phyloP scores from a whole-genome alignment of 2,797 vertebrate genomes.

The Clarias fuscus region DNA sequence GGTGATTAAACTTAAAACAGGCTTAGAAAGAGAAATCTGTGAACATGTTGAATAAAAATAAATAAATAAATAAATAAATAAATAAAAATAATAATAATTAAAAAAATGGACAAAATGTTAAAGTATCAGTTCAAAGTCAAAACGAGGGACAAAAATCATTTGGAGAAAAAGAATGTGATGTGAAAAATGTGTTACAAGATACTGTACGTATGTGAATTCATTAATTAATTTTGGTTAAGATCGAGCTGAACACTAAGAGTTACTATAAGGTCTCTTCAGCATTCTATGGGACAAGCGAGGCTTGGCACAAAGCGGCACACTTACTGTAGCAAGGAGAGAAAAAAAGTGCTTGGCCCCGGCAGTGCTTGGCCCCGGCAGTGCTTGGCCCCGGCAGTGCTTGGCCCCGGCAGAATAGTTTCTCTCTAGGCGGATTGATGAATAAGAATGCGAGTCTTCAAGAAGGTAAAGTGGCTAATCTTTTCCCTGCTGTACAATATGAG shows the following conservation, averaged over 20 bases:
- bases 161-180: not conserved
- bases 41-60: not conserved
- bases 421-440: not conserved
- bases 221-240: not conserved
- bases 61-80: no score
- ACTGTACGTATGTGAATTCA: not conserved
- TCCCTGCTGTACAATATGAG: not conserved
- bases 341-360: not conserved
- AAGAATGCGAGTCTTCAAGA: not conserved
- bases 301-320: not conserved
- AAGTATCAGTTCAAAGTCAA: not conserved
- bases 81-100: no score
- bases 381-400: not conserved
- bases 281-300: not conserved
- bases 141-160: not conserved
- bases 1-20: not conserved
- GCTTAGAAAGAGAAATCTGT: not conserved
- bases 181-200: not conserved
- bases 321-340: not conserved
- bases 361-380: not conserved
- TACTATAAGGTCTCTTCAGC: not conserved
- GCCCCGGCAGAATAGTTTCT: no score
- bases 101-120: not conserved
- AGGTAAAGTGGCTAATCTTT: not conserved
- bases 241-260: not conserved